Conservation (phyloP, 2,888 invertebrate genomes). For the Spisula subtruncata region DNA sequence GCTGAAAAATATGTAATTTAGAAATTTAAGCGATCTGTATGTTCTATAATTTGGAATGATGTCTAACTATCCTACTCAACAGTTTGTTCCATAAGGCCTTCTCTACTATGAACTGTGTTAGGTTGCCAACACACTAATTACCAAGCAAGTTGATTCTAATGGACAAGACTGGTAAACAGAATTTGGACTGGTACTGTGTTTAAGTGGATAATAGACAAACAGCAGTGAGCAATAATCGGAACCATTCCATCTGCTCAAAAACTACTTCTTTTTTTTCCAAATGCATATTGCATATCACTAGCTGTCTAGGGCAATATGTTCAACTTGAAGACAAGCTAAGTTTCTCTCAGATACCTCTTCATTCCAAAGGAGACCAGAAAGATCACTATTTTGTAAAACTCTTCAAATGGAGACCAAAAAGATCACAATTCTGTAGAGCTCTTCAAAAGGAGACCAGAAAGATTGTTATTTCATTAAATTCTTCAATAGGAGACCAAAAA, state of each 20-base stretch:
- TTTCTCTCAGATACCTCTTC: slow-evolving; percentile 8
- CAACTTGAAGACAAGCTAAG: not conserved
- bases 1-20: slow-evolving; percentile 2
- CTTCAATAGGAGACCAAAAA: not conserved
- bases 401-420: slow-evolving; percentile 2
- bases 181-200: slow-evolving; percentile 5
- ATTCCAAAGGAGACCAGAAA: not conserved
- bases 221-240: not conserved
- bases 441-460: not conserved
- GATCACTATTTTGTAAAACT: slow-evolving; percentile 9
- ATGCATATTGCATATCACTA: not conserved
- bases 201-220: slow-evolving; percentile 11
- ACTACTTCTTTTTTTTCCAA: no score
- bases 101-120: not conserved
- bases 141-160: slow-evolving; percentile 12
- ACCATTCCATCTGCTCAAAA: not conserved
- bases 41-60: not conserved
- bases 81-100: not conserved
- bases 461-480: not conserved
- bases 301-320: not conserved
- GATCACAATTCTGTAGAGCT: not conserved
- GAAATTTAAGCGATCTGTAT: not conserved
- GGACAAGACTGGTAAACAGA: slow-evolving; percentile 4
- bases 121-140: not conserved
- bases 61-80: not conserved